Base-by-base conservation (phyloP, 2,113 vertebrate species). In the Scopus umbretta region DNA sequence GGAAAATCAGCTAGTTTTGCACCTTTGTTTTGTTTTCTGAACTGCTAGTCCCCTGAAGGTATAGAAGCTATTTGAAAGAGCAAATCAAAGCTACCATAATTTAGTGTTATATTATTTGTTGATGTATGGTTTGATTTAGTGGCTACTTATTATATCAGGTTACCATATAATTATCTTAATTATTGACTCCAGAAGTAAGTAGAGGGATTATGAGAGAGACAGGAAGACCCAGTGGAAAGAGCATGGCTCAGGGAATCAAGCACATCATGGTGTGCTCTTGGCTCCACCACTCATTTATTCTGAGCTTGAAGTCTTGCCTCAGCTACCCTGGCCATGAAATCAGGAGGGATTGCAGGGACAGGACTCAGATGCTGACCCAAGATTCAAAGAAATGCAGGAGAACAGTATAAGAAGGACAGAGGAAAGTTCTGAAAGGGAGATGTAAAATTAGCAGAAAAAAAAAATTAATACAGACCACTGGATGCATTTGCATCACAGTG, bases 121-220 rank as follows among this genome's bases (percentile, higher is more conserved):
- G 89, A 95, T 97, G 94, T 94, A 88, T 94, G 91, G 78, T 92
- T 96, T 97, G 94, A 94, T 95, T 96, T 92, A 96, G 94, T 89
- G 92, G 89, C 91, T 95, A 96, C 94, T 97, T 95, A 95, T 95
- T 96, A 89, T 97, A 97, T 96, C 96, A 88, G 84, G 92, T 97
- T 97, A 97, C 97, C 87, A 82, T 97, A 76, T 97, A 96, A 96
- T 96, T 96, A 97, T 92, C 94, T 91, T 97, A 95, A 96, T 97
- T 96, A 95, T 94, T 94, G 86, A 96, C 94, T 97, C 70, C 42
- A 96, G 66, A 94, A 94, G 68, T 95, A 96, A 95, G 90, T 72
- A 92, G 84, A 84, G 89, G 89, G 74, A 94, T 95, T 95, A 94
- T 65, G 74, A 95, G 86, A 91, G 86, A 95, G 86, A 87, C 84